Conservation (phyloP, 2,888 invertebrate species). For the Toxonevra muliebris region DNA sequence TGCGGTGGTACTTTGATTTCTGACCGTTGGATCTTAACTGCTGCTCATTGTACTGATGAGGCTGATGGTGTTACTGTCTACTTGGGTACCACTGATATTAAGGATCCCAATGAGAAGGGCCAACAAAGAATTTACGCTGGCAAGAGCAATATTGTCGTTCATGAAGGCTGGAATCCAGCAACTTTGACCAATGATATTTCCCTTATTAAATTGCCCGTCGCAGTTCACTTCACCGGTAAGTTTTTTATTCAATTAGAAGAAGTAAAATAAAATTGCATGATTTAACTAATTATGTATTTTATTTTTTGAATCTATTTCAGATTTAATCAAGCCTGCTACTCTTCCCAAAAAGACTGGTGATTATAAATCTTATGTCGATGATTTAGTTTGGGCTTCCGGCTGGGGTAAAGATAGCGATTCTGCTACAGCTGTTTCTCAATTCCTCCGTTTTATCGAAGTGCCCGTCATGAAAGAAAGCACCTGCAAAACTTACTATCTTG, state of each 20-base stretch:
- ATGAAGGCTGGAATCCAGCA: slow-evolving; percentile 40
- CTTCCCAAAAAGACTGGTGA: slow-evolving; percentile 42
- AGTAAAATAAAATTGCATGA: not conserved
- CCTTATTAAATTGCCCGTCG: slow-evolving; percentile 45
- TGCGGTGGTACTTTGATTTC: slow-evolving; percentile 60
- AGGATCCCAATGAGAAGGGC: slow-evolving; percentile 42
- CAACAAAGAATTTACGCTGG: slow-evolving; percentile 42
- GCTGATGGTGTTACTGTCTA: slow-evolving; percentile 41
- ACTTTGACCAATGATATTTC: slow-evolving; percentile 50
- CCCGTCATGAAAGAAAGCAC: slow-evolving; percentile 43
- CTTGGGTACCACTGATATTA: slow-evolving; percentile 45
- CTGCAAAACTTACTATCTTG: slow-evolving; percentile 45
- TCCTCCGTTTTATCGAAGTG: slow-evolving; percentile 46
- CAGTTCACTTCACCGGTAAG: slow-evolving; percentile 42
- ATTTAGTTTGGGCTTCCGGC: slow-evolving; percentile 45
- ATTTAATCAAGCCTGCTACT: slow-evolving; percentile 42
- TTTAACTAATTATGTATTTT: not conserved
- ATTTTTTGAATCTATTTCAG: slow-evolving; percentile 21
- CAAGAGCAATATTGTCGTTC: slow-evolving; percentile 41
- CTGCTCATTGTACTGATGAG: slow-evolving; percentile 59
- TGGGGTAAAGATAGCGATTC: slow-evolving; percentile 48
- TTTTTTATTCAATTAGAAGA: not conserved
- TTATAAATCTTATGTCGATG: slow-evolving; percentile 43
- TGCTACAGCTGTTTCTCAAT: slow-evolving; percentile 42
- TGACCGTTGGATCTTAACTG: slow-evolving; percentile 55